A percentile compares a stretch with the other conserved stretches of the same genome.
Conservation (phyloP, 2,888 invertebrate genomes). For the Hyposoter dolosus region DNA sequence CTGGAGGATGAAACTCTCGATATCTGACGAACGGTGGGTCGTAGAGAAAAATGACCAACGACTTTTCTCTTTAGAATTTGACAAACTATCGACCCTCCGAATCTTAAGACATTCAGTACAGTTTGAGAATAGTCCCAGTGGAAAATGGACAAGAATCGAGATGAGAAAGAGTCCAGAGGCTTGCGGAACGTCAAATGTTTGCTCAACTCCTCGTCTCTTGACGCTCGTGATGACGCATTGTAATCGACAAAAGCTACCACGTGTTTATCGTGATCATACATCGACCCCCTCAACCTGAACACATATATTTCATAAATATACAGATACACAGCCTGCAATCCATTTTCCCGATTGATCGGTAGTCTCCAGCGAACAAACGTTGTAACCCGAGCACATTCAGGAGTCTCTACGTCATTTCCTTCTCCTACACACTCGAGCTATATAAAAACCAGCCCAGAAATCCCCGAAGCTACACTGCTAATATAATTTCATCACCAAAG, state of each 20-base stretch:
- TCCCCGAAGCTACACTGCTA: neutral
- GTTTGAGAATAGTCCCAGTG: neutral
- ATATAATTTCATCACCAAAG: conserved; percentile 21
- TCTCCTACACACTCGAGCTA: conserved; percentile 4
- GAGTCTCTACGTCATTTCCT: conserved; percentile 51
- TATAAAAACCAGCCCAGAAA: neutral
- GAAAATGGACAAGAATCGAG: conserved; percentile 10
- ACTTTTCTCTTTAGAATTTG: neutral
- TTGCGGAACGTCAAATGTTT: conserved; percentile 59
- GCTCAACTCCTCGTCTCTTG: conserved; percentile 33
- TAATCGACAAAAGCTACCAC: conserved; percentile 51
- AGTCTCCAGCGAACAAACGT: conserved; percentile 57
- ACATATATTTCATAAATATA: conserved; percentile 6
- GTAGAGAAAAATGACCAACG: neutral
- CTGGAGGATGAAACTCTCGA: neutral
- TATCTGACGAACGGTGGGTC: neutral
- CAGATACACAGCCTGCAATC: conserved; percentile 39
- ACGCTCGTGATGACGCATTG: conserved; percentile 56
- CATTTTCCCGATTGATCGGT: conserved; percentile 66
- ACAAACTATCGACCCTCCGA: neutral
- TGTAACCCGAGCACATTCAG: conserved; percentile 54
- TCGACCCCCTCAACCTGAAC: conserved; percentile 9
- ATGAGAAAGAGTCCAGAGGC: conserved; percentile 19
- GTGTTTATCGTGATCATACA: conserved; percentile 35
- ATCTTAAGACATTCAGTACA: neutral